A percentile compares a stretch with the other conserved stretches of the same genome.
Evolutionary conservation across 2,888 invertebrate genomes (phyloP).

Genomic region (Aelia acuminata): DNA sequence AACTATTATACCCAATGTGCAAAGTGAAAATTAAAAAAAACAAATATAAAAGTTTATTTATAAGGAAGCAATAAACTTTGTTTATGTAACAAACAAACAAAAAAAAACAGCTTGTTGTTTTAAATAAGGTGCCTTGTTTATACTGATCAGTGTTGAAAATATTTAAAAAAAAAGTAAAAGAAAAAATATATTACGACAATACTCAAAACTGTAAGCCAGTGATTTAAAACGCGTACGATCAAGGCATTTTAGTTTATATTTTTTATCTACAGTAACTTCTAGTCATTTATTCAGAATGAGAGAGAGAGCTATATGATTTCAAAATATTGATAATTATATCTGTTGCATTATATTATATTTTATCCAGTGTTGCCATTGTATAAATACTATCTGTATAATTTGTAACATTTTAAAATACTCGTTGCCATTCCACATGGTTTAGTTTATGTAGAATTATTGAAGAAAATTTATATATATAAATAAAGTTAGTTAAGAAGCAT

Average conservation of each 20-base stretch:
- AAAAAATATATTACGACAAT: neutral
- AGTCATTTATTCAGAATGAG: conserved; percentile 53
- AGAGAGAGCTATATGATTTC: conserved; percentile 57
- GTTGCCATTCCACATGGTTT: conserved; percentile 64
- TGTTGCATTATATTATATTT: conserved; percentile 61
- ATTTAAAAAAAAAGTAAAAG: neutral
- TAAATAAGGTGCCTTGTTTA: conserved; percentile 47
- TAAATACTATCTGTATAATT: conserved; percentile 60
- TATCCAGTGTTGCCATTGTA: conserved; percentile 62
- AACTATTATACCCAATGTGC: conserved; percentile 30
- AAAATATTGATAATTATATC: conserved; percentile 53
- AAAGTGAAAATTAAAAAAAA: neutral
- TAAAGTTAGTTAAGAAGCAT: conserved; percentile 59
- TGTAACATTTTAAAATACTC: conserved; percentile 62
- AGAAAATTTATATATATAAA: conserved; percentile 59
- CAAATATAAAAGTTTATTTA: neutral
- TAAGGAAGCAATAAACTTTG: conserved; percentile 18
- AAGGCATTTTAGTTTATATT: conserved; percentile 46
- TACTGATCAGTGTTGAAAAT: conserved; percentile 30
- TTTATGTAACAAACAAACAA: too few species aligned
- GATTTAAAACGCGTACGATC: conserved; percentile 7
- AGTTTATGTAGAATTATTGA: conserved; percentile 59
- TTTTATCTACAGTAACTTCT: conserved; percentile 46
- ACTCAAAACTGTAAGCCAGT: conserved; percentile 16
- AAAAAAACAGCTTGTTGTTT: conserved; percentile 45